Percentiles rank a stretch among this genome's conserved stretches.
Conservation (phyloP, 2,113 vertebrate genomes). For the Archilochus colubris region DNA sequence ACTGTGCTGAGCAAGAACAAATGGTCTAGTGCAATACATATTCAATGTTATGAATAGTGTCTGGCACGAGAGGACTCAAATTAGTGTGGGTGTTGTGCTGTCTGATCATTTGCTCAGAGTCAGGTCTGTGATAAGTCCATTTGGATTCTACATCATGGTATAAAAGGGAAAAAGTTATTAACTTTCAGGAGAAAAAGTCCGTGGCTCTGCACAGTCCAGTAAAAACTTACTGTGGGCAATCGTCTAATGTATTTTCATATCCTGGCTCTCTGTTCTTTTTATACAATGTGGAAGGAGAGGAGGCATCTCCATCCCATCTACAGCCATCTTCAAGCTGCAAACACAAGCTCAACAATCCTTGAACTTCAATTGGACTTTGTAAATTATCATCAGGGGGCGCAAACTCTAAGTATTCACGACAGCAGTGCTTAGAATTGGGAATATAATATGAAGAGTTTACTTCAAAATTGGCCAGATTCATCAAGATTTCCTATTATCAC, state of each 20-base stretch:
- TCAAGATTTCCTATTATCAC: neutral
- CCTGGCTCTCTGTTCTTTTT: neutral
- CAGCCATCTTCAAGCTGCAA: neutral
- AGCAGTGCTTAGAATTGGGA: neutral
- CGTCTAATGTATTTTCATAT: neutral
- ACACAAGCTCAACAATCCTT: neutral
- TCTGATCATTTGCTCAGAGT: neutral
- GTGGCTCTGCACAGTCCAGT: neutral
- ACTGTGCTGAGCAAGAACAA: constrained; percentile 7
- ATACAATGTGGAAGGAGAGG: neutral
- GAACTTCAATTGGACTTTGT: neutral
- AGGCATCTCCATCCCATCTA: neutral
- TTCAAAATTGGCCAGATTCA: neutral
- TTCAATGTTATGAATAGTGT: neutral
- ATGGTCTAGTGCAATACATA: neutral
- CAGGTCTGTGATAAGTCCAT: neutral
- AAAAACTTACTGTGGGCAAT: neutral
- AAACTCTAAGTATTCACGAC: neutral
- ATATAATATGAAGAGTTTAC: neutral
- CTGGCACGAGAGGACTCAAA: neutral
- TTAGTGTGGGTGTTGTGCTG: neutral
- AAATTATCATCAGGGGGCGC: neutral
- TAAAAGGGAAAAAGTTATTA: neutral
- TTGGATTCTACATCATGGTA: neutral
- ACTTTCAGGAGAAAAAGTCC: neutral